A percentile compares a stretch with the other conserved stretches of the same genome.
Conservation (phyloP, 2,888 invertebrate genomes). For the Nemapogon koenigi region DNA sequence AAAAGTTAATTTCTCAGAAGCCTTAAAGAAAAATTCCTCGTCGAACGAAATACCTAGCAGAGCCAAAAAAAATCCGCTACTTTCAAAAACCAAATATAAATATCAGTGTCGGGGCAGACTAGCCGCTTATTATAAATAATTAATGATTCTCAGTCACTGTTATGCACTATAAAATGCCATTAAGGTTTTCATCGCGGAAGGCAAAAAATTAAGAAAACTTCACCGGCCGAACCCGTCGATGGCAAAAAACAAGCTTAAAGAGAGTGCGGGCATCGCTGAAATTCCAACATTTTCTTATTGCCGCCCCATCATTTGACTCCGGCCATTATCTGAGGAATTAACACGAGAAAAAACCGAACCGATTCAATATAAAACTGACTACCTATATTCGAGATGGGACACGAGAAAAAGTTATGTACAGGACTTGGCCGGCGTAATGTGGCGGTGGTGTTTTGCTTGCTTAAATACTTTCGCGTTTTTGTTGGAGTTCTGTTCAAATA, state of each 20-base stretch:
- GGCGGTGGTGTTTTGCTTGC: too few relatives aligned
- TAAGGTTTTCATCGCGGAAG: constrained; percentile 57
- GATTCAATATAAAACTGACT: constrained; percentile 50
- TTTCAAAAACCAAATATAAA: constrained; percentile 35
- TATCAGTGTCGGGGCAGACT: constrained; percentile 45
- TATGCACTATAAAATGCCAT: constrained; percentile 65
- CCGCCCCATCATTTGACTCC: constrained; percentile 57
- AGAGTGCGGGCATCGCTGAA: constrained; percentile 56
- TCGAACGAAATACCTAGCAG: neutral
- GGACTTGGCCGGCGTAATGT: too few relatives aligned
- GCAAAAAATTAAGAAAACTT: constrained; percentile 53
- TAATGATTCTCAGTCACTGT: constrained; percentile 58
- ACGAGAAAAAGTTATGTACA: constrained; percentile 2
- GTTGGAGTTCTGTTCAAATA: too few relatives aligned
- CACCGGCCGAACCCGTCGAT: constrained; percentile 42
- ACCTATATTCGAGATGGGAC: constrained; percentile 3
- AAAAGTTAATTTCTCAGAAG: too few relatives aligned
- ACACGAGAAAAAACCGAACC: constrained; percentile 49
- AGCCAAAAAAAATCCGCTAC: constrained; percentile 13
- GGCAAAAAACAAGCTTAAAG: constrained; percentile 57
- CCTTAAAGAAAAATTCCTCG: too few relatives aligned
- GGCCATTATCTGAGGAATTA: constrained; percentile 61
- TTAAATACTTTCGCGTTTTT: too few relatives aligned
- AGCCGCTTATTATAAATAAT: constrained; percentile 64
- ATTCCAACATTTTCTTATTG: constrained; percentile 57